Evolutionary conservation across 1,140 invertebrate genomes (phyloP), one percentile per base, ranked within the genome.

Genomic region (Euborellia annulipes): DNA sequence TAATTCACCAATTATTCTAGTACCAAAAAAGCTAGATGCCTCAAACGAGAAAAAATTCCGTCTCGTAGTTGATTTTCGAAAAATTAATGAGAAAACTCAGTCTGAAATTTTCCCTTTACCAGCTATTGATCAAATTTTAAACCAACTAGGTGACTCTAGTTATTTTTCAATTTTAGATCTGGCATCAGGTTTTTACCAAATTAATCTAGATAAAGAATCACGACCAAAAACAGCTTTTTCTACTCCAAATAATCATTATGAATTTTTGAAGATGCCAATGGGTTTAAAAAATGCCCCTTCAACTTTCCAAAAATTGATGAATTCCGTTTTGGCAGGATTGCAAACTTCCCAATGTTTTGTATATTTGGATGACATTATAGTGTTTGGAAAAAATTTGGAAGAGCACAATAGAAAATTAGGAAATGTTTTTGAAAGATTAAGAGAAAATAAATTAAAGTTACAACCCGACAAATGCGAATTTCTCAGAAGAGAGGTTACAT

Each of bases 61-160:
- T 37, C 34, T 68, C 7, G 58, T 63, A 11, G 52, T 64, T 9
- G 64, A 63, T 50, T 67, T 59, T 45, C 32, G 60, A 38, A 62
- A 61, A 48, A 32, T 66, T 27, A 67, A 68, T 52, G 55, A 62
- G 32, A 54, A 54, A 34, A 64, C 60, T 9, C 52, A 63, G 18
- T 55, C 54, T 7, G 69, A 75, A 52, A 55, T 48, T 34, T 76
- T 64, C 53, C 72, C 73, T 0, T 40, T 76, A 7, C 71, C 71
- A 8, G 49, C 62, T 13, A 71, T 74, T 13, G 56, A 60, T 3
- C 65, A 71, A 14, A 62, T 62, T 21, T 44, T 66, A 41, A 62
- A 71, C 49, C 56, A 60, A 22, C 42, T 74, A n/a, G 59, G 60
- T 3, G 60, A 61, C 14, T 54, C 57, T 32, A 58, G 55, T 37